phyloP scores from a whole-genome alignment of 2,113 vertebrate genomes.

The Phoxinus phoxinus region DNA sequence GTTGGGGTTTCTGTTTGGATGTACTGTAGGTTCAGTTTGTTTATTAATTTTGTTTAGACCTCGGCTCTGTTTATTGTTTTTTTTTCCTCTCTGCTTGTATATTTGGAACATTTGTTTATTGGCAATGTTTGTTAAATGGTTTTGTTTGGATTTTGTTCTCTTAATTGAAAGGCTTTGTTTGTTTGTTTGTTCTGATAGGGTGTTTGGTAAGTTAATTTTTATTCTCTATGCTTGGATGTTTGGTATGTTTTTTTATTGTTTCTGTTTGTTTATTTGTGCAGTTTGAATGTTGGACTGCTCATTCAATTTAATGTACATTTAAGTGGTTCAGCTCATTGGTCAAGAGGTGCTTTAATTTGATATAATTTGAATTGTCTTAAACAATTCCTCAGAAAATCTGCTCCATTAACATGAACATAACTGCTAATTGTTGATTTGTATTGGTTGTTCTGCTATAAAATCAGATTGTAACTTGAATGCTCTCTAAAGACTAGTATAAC shows the following conservation, averaged over 20 bases:
- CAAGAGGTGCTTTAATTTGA: background rate
- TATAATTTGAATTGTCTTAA: constrained; percentile 18
- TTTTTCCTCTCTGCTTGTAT: background rate
- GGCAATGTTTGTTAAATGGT: background rate
- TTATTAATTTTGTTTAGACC: background rate
- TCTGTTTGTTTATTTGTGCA: background rate
- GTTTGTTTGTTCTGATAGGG: background rate
- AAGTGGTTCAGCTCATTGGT: constrained; percentile 7
- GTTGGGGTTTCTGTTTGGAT: no score
- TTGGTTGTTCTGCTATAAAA: constrained; percentile 3
- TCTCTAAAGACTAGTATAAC: background rate
- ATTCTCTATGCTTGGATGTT: background rate
- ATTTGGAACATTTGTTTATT: background rate
- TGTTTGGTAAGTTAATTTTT: background rate
- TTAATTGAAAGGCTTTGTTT: background rate
- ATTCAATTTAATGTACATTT: background rate
- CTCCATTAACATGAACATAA: constrained; percentile 9
- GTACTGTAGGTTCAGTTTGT: no score
- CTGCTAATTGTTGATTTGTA: constrained; percentile 11
- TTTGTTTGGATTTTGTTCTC: background rate
- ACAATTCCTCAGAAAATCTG: background rate
- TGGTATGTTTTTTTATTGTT: background rate
- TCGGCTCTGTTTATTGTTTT: background rate
- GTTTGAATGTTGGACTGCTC: background rate
- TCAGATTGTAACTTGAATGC: background rate